Conservation (phyloP, 2,113 vertebrate genomes). For the Gallinago paraguaiae region DNA sequence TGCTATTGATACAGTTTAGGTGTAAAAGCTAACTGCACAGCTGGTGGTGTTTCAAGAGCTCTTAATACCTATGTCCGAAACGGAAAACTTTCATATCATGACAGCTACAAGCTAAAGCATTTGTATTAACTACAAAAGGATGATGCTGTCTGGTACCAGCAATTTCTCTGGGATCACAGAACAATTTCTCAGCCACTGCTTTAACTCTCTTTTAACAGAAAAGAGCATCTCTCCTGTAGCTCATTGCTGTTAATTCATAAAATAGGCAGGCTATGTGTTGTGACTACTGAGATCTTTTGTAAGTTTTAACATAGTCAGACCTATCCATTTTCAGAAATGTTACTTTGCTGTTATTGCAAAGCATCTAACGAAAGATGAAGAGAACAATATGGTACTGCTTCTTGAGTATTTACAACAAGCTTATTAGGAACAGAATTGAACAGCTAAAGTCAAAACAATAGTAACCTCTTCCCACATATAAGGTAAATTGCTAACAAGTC, state of each 20-base stretch:
- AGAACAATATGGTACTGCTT: neutral
- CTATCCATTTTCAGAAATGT: neutral
- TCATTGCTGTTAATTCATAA: neutral
- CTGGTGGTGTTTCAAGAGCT: neutral
- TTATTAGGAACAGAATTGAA: neutral
- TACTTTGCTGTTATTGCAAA: neutral
- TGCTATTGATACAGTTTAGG: neutral
- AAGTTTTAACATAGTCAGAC: neutral
- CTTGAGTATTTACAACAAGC: neutral
- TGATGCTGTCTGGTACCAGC: neutral
- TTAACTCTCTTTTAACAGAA: neutral
- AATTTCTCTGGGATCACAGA: neutral
- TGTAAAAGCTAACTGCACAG: neutral
- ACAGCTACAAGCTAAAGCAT: neutral
- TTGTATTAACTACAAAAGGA: neutral
- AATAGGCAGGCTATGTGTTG: neutral
- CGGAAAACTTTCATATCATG: neutral
- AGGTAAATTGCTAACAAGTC: neutral
- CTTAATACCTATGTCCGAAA: neutral
- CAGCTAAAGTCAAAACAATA: neutral
- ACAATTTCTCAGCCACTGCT: neutral
- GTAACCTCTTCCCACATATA: neutral
- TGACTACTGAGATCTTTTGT: neutral
- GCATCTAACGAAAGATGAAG: neutral
- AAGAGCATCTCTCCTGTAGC: neutral